Evolutionary conservation across 2,888 invertebrate genomes (phyloP), one percentile per base, ranked within the genome.

Genomic region (Gastracanthus pulcherrimus): DNA sequence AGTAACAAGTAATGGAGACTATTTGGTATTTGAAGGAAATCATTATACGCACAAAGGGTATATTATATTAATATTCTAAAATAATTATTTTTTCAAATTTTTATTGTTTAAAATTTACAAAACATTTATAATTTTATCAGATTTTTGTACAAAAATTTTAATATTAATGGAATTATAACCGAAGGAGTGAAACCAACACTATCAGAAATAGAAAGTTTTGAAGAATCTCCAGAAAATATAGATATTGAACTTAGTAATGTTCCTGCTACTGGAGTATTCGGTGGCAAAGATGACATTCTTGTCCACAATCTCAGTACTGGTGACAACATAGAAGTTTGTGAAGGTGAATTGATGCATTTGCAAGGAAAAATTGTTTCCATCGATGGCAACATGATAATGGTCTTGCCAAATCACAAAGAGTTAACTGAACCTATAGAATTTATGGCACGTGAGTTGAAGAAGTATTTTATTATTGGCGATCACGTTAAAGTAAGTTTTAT

Each of bases 111-210:
- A 1, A 31, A 26, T 23, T 16, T 31, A 36, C 23, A 45, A 66
- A 38, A 16, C 38, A n/a, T 41, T n/a, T 23, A 26, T 3, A 55
- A 58, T 31, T 41, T 60, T 23, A 34, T n/a, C 66, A 90, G 90
- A 76, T 99, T 99, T 90, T 93, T 99, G 2, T 99, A 98, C 92
- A 99, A 99, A 92, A 97, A 96, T 87, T 99, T 99, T 90, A 97
- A 97, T 0, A 96, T 98, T 94, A 97, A 97, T 45, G 98, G 99
- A 1, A 98, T 99, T 85, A 94, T 98, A 82, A 96, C 97, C 9
- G 97, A 97, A 86, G 97, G 97, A 41, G 97, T 99, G 0, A 98
- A 98, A 88, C 99, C 99, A 0, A 98, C 98, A 0, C 92, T 99
- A 41, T 96, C 97, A 0, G 99, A 99, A 92, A 92, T 99, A 85